Evolutionary conservation across 2,888 invertebrate genomes (phyloP), one percentile per base, ranked within the genome.

Genomic region (Galerucella nymphaeae): DNA sequence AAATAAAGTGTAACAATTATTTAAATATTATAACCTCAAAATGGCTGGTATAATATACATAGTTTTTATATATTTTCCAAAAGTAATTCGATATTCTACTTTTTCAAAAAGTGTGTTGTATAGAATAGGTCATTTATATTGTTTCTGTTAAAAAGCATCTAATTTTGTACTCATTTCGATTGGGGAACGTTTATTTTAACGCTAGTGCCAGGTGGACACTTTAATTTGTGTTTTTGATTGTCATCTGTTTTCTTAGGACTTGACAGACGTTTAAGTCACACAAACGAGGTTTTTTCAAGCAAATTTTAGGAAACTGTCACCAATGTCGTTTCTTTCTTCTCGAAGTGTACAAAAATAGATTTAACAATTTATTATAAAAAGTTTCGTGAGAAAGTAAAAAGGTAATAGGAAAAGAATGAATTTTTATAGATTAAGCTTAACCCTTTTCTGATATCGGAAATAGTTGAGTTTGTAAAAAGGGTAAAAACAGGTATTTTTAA

Each of bases 301-400:
- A 62, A 62, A 62, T 62, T 62, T 62, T 18, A 61, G 30, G 61
- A 61, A 61, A 38, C 30, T 38, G 61, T 61, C 61, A 61, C 38
- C 61, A n/a, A 61, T 9, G 18, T n/a, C 10, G 18, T 16, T 9
- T 16, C 30, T 41, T 38, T 16, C 41, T n/a, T 41, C 41, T 41
- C n/a, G 16, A 13, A 50, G 38, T 38, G 41, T 61, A 16, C 18
- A 42, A 42, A 41, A 38, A 62, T 62, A 62, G 61, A 58, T 55
- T 18, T 10, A n/a, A 18, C 9, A 58, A 58, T 30, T 30, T 30
- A 30, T 58, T 58, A 58, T n/a, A 2, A 57, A 57, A 57, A 11
- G 23, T 23, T 58, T 61, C 61, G 61, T 62, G 61, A 62, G 61
- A 62, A 62, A 41, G 18, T 18, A 42, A 41, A 45, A 45, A 45